Conservation (phyloP, 2,888 invertebrate genomes). For the Pantelozetes paolii region DNA sequence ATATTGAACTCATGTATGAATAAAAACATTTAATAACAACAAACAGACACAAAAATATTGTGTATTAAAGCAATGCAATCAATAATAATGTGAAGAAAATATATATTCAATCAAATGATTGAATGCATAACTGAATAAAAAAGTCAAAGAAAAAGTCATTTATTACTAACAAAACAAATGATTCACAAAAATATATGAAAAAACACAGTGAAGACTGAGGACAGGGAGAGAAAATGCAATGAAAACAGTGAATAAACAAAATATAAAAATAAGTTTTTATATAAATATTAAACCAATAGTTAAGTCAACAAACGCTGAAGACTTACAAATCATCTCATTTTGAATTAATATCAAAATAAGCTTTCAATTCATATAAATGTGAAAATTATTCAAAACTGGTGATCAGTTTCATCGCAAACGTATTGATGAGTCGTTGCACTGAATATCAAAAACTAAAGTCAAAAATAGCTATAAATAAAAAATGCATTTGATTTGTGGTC, state of each 20-base stretch:
- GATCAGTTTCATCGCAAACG: too few species aligned
- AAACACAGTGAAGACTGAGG: conserved; percentile 5
- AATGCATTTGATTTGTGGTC: too few species aligned
- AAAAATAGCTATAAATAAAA: too few species aligned
- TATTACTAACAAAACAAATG: conserved; percentile 16
- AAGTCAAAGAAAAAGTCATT: not conserved
- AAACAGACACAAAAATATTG: not conserved
- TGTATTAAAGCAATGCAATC: conserved; percentile 17
- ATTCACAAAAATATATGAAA: conserved; percentile 8
- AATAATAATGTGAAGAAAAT: not conserved
- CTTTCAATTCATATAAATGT: too few species aligned
- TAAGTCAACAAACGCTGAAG: too few species aligned
- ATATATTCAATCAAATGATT: conserved; percentile 25
- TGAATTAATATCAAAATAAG: too few species aligned
- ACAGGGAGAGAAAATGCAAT: not conserved
- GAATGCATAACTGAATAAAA: not conserved
- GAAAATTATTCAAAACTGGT: too few species aligned
- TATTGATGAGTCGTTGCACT: too few species aligned
- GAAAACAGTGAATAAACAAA: conserved; percentile 9
- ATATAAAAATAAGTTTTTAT: conserved; percentile 3
- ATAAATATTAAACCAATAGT: not conserved
- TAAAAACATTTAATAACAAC: conserved; percentile 14
- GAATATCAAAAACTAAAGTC: too few species aligned
- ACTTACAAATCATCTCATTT: too few species aligned
- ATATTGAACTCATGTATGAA: conserved; percentile 7